A percentile compares a stretch with the other conserved stretches of the same genome.
These are phyloP conservation scores for Paraplagusia blochii DNA, from an alignment of 2,113 vertebrate species.

Conservation along the genomic window DNA sequence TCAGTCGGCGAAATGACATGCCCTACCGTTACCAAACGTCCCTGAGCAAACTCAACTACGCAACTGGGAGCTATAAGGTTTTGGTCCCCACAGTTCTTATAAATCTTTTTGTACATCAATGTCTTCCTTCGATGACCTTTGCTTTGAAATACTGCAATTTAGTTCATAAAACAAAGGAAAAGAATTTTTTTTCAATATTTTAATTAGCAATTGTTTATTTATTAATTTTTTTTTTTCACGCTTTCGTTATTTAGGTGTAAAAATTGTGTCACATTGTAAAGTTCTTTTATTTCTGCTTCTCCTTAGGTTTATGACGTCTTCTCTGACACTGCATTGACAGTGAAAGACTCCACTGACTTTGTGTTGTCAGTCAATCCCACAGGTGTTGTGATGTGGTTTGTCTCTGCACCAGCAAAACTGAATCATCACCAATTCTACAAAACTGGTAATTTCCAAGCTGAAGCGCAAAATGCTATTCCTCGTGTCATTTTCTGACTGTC, in stretches of 20 bases:
- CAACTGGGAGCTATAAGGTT: constrained; percentile 66
- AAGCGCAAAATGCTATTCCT: constrained; percentile 31
- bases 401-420: constrained; percentile 66
- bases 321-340: constrained; percentile 35
- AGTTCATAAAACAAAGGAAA: too few species aligned
- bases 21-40: constrained; percentile 82
- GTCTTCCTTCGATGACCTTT: too few species aligned
- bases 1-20: constrained; percentile 87
- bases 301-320: constrained; percentile 79
- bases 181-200: too few species aligned
- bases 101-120: too few species aligned
- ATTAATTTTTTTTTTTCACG: too few species aligned
- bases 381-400: constrained; percentile 92
- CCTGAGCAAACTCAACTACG: constrained; percentile 79
- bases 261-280: too few species aligned
- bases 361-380: constrained; percentile 85
- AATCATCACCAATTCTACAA: constrained; percentile 15
- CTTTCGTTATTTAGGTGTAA: too few species aligned
- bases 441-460: background rate
- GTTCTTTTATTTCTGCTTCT: background rate
- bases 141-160: too few species aligned
- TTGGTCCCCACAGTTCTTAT: background rate
- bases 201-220: too few species aligned
- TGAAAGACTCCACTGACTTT: constrained; percentile 77
- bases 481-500: constrained; percentile 33